Percentiles rank a stretch among this genome's conserved stretches.
These are phyloP conservation scores for Oncorhynchus clarkii DNA, from an alignment of 2,113 vertebrate genomes.

Conservation along the genomic window DNA sequence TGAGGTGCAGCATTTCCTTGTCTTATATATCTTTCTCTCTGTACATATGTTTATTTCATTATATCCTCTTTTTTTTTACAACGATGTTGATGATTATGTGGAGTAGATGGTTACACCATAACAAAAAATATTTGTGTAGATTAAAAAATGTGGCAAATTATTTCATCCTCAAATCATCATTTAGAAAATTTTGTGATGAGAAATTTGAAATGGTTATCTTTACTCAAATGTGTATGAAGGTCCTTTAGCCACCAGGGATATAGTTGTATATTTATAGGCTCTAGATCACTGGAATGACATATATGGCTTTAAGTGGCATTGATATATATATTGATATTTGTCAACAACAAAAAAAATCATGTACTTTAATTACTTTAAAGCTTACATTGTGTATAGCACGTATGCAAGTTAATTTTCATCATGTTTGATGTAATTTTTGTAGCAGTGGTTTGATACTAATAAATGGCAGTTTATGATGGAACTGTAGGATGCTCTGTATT, in stretches of 20 bases:
- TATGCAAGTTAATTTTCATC: constrained; percentile 76
- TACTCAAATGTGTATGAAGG: constrained; percentile 69
- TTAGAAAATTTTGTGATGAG: constrained; percentile 61
- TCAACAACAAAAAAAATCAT: constrained; percentile 63
- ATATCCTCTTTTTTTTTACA: constrained; percentile 13
- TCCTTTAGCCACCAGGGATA: constrained; percentile 68
- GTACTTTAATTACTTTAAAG: constrained; percentile 72
- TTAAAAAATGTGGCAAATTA: constrained; percentile 25
- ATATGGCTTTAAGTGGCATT: constrained; percentile 76
- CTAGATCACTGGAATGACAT: constrained; percentile 76
- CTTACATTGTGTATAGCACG: constrained; percentile 78
- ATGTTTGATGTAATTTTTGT: constrained; percentile 79
- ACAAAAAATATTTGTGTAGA: constrained; percentile 18
- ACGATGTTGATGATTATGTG: constrained; percentile 12
- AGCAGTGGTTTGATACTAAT: constrained; percentile 81
- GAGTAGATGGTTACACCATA: constrained; percentile 10
- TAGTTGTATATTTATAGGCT: constrained; percentile 75
- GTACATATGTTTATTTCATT: constrained; percentile 19
- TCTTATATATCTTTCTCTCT: constrained; percentile 19
- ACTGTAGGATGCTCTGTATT: constrained; percentile 50
- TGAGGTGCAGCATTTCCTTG: constrained; percentile 17
- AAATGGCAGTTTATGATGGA: constrained; percentile 77
- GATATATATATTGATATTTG: constrained; percentile 78
- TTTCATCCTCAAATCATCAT: constrained; percentile 48
- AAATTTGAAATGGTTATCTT: constrained; percentile 66